Conservation (phyloP, 2,113 vertebrate genomes). For the Neomonachus schauinslandi region DNA sequence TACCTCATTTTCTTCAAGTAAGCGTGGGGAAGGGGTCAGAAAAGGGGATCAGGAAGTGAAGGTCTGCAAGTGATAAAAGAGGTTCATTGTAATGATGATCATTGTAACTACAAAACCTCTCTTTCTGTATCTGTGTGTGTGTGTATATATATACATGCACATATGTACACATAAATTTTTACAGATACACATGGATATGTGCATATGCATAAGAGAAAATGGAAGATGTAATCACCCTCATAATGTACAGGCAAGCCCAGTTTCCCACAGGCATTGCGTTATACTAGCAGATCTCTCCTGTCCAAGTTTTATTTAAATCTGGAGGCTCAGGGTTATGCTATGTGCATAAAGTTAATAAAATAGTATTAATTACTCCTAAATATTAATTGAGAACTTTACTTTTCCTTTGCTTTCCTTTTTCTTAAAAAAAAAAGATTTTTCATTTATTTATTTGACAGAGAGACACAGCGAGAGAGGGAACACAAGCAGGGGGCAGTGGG, state of each 20-base stretch:
- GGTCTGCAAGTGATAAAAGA: background rate
- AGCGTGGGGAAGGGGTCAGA: background rate
- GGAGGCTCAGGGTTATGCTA: background rate
- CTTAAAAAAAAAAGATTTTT: too few relatives aligned
- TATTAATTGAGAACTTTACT: slow-evolving; percentile 7
- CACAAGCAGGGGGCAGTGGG: too few relatives aligned
- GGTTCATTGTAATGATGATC: background rate
- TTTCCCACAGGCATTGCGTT: background rate
- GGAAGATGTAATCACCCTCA: background rate
- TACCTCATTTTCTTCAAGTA: background rate
- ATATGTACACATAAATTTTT: background rate
- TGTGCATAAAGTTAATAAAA: slow-evolving; percentile 22
- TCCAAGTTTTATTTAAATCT: background rate
- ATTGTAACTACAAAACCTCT: background rate
- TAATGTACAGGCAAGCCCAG: background rate
- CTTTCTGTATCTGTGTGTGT: background rate
- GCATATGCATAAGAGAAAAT: background rate
- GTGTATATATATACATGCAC: background rate
- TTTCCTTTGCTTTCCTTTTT: slow-evolving; percentile 36
- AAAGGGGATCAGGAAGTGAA: background rate
- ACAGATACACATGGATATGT: background rate
- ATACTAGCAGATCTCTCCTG: background rate
- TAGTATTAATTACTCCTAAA: background rate
- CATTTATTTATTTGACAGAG: too few relatives aligned
- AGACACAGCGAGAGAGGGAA: too few relatives aligned